Evolutionary conservation across 2,113 vertebrate species (phyloP), one percentile per base, ranked within the genome.

Genomic region (Polypterus senegalus): DNA sequence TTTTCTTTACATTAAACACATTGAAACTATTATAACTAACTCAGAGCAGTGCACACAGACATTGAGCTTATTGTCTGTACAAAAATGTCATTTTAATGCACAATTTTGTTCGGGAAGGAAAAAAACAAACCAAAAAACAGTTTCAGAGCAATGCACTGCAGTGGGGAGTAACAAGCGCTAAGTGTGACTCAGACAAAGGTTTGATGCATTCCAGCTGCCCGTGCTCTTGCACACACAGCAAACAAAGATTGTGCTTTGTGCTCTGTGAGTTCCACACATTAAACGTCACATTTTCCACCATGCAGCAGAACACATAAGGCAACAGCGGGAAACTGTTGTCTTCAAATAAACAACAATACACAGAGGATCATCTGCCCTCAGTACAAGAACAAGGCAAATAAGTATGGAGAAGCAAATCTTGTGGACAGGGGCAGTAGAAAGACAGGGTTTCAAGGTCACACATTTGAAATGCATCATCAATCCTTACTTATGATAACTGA

Each of bases 341-440:
- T 57, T 5, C 56, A 4, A 11, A 4, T 57, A 57, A 45, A 57
- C 27, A 44, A 47, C 64, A 61, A 5, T 9, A 8, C 57, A 9
- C 44, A 49, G 47, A 8, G 27, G 27, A 27, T 27, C 27, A 27
- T 27, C 27, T 27, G 54, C 7, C 9, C 27, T 43, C 54, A 58
- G 5, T 45, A 49, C 57, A 47, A 45, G 51, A 44, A 49, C 43
- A 51, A 58, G 5, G 46, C 49, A 54, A 9, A 27, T 27, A n/a
- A 61, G n/a, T 55, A 54, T 47, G 61, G 46, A 9, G 56, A 57
- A 57, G 47, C 61, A 62, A 62, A 46, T 45, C 49, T 54, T 53
- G 46, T 53, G 45, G 53, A 56, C 51, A 61, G 46, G 60, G 49
- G 43, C 27, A 46, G 7, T 44, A 48, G 9, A 65, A 47, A 56